phyloP scores from a whole-genome alignment of 2,888 invertebrate species.

The Drosophila incognita region DNA sequence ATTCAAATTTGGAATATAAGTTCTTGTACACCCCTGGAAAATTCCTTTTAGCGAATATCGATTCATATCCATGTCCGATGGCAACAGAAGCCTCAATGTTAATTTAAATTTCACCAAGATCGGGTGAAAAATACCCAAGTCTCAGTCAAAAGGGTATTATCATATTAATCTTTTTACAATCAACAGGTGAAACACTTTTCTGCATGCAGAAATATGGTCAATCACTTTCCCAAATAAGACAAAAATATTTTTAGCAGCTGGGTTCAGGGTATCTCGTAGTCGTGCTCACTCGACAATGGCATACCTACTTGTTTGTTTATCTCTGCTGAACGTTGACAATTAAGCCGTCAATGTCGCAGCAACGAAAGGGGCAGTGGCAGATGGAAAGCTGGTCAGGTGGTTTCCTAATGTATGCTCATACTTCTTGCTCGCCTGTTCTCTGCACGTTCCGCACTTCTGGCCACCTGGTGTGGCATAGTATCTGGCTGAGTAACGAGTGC shows the following conservation, averaged over 20 bases:
- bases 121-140: background rate
- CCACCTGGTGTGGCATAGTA: constrained; percentile 24
- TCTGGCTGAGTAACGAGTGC: constrained; percentile 57
- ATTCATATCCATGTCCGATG: background rate
- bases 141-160: background rate
- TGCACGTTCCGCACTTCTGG: constrained; percentile 18
- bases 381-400: constrained; percentile 7
- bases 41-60: background rate
- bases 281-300: background rate
- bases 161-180: background rate
- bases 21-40: accelerated
- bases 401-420: constrained; percentile 28
- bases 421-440: background rate
- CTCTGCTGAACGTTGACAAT: constrained; percentile 29
- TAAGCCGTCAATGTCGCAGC: constrained; percentile 10
- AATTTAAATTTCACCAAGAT: background rate
- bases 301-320: constrained; percentile 49
- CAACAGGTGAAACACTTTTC: background rate
- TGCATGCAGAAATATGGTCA: background rate
- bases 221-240: background rate
- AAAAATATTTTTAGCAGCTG: background rate
- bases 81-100: background rate
- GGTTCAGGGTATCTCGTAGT: background rate
- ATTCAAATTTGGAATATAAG: background rate
- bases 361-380: background rate